Evolutionary conservation across 2,797 vertebrate species (phyloP).

Genomic region (Hirundo rustica): DNA sequence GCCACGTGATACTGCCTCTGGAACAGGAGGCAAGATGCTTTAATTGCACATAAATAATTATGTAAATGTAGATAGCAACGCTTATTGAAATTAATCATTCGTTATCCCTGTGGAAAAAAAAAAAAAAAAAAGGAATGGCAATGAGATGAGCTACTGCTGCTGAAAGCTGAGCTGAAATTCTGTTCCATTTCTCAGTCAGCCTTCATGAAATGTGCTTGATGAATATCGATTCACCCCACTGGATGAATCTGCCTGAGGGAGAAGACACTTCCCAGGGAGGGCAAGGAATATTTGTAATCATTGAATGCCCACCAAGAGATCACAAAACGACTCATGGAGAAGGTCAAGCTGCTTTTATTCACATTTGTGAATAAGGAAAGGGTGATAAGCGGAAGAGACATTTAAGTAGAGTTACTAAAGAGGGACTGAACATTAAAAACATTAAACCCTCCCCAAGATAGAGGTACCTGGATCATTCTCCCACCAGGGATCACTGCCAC

Average conservation of each 20-base stretch:
- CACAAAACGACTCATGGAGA: neutral
- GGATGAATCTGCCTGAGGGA: neutral
- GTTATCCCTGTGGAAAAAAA: neutral
- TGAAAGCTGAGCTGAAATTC: constrained; percentile 3
- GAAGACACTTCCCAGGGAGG: neutral
- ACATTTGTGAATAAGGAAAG: neutral
- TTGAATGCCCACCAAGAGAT: neutral
- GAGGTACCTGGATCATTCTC: rapidly evolving
- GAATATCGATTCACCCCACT: neutral
- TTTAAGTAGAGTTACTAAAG: neutral
- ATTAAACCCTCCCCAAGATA: rapidly evolving
- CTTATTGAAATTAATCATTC: constrained; percentile 12
- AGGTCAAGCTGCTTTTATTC: neutral
- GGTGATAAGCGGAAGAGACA: neutral
- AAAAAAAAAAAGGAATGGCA: neutral
- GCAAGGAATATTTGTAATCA: neutral
- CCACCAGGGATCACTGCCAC: neutral
- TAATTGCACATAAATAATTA: constrained; percentile 40
- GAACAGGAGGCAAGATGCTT: neutral
- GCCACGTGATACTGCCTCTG: neutral
- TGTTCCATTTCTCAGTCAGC: neutral
- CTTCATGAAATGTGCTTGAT: neutral
- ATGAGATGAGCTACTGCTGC: neutral
- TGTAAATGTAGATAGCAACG: neutral
- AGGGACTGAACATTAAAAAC: neutral